Evolutionary conservation across 2,888 invertebrate species (phyloP).

Genomic region (Onthophagus sagittarius): DNA sequence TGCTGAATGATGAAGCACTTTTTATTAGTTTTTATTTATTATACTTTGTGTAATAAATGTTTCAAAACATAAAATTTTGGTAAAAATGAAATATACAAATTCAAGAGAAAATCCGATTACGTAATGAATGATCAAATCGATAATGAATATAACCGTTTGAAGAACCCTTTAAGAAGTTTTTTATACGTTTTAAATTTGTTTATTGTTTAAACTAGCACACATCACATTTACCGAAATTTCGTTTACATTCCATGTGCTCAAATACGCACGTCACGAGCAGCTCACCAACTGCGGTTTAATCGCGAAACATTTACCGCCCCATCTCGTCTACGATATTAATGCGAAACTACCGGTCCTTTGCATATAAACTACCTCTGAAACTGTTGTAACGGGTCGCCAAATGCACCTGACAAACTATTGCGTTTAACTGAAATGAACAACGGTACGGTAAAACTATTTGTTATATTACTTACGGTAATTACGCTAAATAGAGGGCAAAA

Average conservation of each 20-base stretch:
- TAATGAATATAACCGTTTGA: too few relatives aligned
- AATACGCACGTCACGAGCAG: conserved; percentile 5
- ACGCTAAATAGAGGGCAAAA: background rate
- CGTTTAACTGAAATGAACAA: background rate
- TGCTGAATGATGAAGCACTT: too few relatives aligned
- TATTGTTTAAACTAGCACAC: background rate
- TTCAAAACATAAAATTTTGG: too few relatives aligned
- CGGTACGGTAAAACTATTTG: background rate
- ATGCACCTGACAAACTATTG: background rate
- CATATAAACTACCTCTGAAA: conserved; percentile 6
- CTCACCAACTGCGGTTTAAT: conserved; percentile 5
- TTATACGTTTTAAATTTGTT: too few relatives aligned
- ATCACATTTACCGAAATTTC: background rate
- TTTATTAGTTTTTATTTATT: too few relatives aligned
- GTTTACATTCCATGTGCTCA: conserved; percentile 6
- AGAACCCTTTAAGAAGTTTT: too few relatives aligned
- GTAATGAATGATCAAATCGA: too few relatives aligned
- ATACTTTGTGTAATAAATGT: too few relatives aligned
- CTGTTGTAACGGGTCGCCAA: background rate
- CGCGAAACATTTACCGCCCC: background rate
- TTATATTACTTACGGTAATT: background rate
- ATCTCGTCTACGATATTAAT: conserved; percentile 5
- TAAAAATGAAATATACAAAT: too few relatives aligned
- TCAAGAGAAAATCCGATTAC: too few relatives aligned
- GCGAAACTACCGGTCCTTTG: conserved; percentile 3